Evolutionary conservation across 2,797 vertebrate genomes (phyloP).

Genomic region (Enteromius fasciolatus): DNA sequence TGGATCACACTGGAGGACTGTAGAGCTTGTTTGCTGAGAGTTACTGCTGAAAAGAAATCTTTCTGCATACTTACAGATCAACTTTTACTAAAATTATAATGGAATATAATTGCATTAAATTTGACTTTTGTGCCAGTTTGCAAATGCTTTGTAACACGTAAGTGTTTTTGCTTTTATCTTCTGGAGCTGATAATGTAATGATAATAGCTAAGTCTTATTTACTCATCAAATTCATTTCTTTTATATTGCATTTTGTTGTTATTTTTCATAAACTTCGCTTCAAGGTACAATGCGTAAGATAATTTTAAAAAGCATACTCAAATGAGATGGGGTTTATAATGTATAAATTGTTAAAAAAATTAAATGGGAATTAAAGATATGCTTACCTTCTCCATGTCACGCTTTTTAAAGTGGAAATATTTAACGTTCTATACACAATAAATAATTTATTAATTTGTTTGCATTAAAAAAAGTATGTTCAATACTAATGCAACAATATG

Average conservation of each 20-base stretch:
- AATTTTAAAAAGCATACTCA: background rate
- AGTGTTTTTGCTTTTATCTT: background rate
- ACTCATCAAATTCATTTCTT: background rate
- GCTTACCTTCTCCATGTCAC: background rate
- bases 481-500: too few species aligned
- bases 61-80: background rate
- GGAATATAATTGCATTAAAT: background rate
- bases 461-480: background rate
- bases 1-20: background rate
- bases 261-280: background rate
- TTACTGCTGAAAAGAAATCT: background rate
- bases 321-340: background rate
- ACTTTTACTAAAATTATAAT: background rate
- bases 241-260: background rate
- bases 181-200: too few species aligned
- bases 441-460: background rate
- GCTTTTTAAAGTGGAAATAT: background rate
- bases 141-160: background rate
- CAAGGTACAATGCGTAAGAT: too few species aligned
- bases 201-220: background rate
- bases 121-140: background rate
- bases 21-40: background rate
- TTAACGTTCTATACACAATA: background rate
- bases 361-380: background rate
- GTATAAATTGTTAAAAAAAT: background rate